A percentile compares a stretch with the other conserved stretches of the same genome.
phyloP scores from a whole-genome alignment of 2,888 invertebrate genomes.

The Thymelicus sylvestris region DNA sequence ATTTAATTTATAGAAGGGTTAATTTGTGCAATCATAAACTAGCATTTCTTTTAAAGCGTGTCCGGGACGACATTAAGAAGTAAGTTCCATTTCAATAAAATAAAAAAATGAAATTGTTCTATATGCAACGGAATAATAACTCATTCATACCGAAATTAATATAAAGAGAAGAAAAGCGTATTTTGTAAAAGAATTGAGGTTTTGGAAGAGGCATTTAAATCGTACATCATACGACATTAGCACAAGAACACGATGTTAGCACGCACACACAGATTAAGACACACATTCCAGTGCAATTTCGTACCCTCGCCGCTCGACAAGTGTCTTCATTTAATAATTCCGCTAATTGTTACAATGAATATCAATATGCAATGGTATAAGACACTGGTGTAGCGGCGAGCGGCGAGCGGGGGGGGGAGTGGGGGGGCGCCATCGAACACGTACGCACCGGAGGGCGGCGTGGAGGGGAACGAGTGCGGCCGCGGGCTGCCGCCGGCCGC shows the following conservation, averaged over 20 bases:
- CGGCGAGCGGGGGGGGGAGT: no score
- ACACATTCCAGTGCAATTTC: constrained; percentile 4
- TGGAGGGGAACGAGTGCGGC: constrained; percentile 81
- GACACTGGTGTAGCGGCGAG: neutral
- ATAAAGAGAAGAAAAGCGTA: neutral
- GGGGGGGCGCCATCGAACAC: constrained; percentile 24
- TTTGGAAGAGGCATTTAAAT: neutral
- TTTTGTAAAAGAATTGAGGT: neutral
- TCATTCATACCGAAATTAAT: no score
- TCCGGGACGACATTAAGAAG: no score
- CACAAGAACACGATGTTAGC: neutral
- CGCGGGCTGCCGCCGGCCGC: constrained; percentile 53
- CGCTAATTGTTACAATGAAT: no score
- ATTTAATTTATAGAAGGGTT: no score
- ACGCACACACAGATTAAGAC: neutral
- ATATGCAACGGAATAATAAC: no score
- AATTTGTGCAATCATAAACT: no score
- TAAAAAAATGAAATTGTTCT: neutral
- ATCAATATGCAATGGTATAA: no score
- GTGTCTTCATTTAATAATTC: neutral
- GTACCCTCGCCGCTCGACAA: neutral
- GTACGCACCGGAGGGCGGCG: constrained; percentile 86
- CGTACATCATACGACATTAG: neutral
- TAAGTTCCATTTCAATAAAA: neutral
- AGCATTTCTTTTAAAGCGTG: no score